Evolutionary conservation across 2,113 vertebrate genomes (phyloP), one percentile per base, ranked within the genome.

Genomic region (Panthera uncia): DNA sequence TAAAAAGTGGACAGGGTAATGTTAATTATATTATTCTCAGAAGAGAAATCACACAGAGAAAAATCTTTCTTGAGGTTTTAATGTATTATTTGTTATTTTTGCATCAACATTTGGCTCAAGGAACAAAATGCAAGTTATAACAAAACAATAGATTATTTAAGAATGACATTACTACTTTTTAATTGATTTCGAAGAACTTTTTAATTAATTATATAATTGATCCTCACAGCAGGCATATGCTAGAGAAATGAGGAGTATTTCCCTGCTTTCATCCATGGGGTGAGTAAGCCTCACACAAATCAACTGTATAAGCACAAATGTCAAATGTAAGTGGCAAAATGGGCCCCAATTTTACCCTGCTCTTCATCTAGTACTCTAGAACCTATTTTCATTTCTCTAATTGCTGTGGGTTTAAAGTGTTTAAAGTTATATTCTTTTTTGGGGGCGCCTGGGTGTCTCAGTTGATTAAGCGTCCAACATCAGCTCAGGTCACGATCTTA

Each of bases 1-100:
- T 97, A 96, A 97, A 71, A 81, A 69, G 69, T 97, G 90, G 93
- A 94, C 93, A 97, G 5, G n/a, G 3, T 82, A 93, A 85, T 97
- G 94, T 92, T 97, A 98, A 85, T 79, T 96, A 7, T 52, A 69
- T 91, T 84, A 80, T 71, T 90, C n/a, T 90, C 50, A 82, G 65
- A 96, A 89, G 16, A 96, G 1, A 91, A 61, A 38, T 27, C 69
- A 55, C 14, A 13, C 11, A 48, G 31, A 94, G 7, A 76, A 48
- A 93, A 7, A 2, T 79, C 1, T 78, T 69, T 93, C 36, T 55
- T 84, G 41, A 87, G 19, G 61, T 92, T 92, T 92, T 73, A 52
- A 31, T 79, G 76, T 21, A 68, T 8, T 73, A 36, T 57, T 91
- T 79, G 29, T 55, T 91, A n/a, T 29, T 87, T 66, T 89, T 94